phyloP scores from a whole-genome alignment of 2,797 vertebrate species.

The Sebastes flavidus region DNA sequence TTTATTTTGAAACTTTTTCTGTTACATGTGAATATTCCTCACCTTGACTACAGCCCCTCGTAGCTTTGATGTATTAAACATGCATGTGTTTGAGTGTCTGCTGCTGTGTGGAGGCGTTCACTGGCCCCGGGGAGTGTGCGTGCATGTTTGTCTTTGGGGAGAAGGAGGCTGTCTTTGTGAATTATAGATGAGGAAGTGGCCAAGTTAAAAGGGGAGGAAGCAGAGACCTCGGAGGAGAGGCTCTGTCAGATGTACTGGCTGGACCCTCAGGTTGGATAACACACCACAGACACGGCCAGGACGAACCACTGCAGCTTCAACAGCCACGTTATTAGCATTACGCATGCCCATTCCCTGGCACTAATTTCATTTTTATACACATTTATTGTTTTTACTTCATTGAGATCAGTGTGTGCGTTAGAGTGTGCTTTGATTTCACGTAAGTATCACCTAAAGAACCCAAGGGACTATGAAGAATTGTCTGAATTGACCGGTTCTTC shows the following conservation, averaged over 20 bases:
- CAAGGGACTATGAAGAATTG: background rate
- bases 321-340: background rate
- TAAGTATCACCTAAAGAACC: background rate
- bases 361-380: background rate
- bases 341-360: background rate
- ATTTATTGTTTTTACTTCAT: background rate
- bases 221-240: constrained; percentile 31
- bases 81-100: constrained; percentile 8
- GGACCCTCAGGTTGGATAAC: constrained; percentile 16
- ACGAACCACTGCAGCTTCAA: background rate
- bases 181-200: constrained; percentile 64
- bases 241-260: constrained; percentile 12
- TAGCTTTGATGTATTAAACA: constrained; percentile 36
- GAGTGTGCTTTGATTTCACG: background rate
- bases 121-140: constrained; percentile 19
- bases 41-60: background rate
- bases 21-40: background rate
- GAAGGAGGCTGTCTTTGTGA: constrained; percentile 44
- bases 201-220: constrained; percentile 41
- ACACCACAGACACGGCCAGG: background rate
- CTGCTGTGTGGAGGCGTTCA: background rate
- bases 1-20: background rate
- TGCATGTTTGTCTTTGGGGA: constrained; percentile 2
- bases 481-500: background rate
- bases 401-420: background rate